These are phyloP conservation scores for Chirona hameri DNA, from an alignment of 2,888 invertebrate species.

Conservation along the genomic window DNA sequence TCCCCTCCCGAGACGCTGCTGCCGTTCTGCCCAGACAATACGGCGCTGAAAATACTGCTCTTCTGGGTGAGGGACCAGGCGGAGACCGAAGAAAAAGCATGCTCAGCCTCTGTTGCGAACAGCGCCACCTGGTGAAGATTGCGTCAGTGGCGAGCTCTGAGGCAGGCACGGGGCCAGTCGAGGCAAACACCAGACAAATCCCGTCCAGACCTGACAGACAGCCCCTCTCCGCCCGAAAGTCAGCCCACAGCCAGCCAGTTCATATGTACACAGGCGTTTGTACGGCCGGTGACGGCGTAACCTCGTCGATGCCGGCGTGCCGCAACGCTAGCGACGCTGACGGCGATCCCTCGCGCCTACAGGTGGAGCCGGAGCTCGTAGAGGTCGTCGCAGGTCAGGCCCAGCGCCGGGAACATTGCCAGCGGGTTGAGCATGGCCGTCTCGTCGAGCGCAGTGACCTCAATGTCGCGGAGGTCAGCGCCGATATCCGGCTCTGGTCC, in stretches of 20 bases:
- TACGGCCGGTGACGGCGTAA: not conserved
- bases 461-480: conserved; percentile 22
- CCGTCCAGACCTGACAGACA: too few species aligned
- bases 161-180: too few species aligned
- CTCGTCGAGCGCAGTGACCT: not conserved
- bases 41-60: too few species aligned
- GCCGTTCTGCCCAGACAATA: too few species aligned
- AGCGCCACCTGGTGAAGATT: too few species aligned
- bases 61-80: too few species aligned
- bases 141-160: too few species aligned
- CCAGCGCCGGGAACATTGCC: conserved; percentile 26
- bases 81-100: too few species aligned
- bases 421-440: not conserved
- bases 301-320: too few species aligned
- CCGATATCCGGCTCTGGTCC: conserved; percentile 10
- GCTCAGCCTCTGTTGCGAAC: too few species aligned
- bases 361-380: not conserved
- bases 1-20: too few species aligned
- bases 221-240: not conserved
- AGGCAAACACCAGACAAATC: too few species aligned
- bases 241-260: not conserved
- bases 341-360: not conserved
- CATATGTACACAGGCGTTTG: not conserved
- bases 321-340: not conserved
- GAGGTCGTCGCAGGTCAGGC: conserved; percentile 12